Percentiles rank a stretch among this genome's conserved stretches.
These are phyloP conservation scores for Liasis olivaceus DNA, from an alignment of 2,797 vertebrate genomes.

Conservation along the genomic window DNA sequence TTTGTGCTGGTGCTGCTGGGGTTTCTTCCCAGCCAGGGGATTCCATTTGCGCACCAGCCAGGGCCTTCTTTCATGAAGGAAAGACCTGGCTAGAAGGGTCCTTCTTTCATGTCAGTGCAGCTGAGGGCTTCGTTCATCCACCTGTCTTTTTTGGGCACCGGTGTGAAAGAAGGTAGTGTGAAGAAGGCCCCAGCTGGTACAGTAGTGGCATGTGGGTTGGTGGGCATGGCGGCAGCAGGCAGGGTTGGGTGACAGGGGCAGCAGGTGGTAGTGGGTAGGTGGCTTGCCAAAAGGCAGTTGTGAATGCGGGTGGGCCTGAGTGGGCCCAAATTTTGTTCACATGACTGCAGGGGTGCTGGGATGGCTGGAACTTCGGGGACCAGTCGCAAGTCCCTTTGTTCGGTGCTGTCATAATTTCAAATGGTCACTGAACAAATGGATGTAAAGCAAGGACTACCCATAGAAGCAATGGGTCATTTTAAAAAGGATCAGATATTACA, in stretches of 20 bases:
- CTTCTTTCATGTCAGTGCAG: not conserved
- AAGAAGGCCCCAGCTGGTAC: no score
- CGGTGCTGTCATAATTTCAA: not conserved
- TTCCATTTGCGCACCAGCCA: not conserved
- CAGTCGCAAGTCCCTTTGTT: not conserved
- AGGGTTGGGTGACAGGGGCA: not conserved
- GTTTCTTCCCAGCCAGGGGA: not conserved
- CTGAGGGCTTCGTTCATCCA: not conserved
- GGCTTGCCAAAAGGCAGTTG: not conserved
- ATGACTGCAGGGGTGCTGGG: not conserved
- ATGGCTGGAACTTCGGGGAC: not conserved
- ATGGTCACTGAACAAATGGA: no score
- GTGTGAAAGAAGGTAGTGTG: not conserved
- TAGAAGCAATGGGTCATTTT: not conserved
- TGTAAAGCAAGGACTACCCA: not conserved
- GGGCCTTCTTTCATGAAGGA: not conserved
- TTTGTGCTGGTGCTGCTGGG: not conserved
- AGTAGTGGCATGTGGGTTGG: not conserved
- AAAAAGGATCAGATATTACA: not conserved
- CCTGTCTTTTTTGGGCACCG: not conserved
- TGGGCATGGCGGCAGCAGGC: not conserved
- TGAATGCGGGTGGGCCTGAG: not conserved
- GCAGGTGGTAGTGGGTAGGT: not conserved
- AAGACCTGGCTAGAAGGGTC: not conserved
- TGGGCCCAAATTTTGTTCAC: not conserved